phyloP scores from a whole-genome alignment of 1,140 invertebrate species.

The Paralvinella palmiformis region DNA sequence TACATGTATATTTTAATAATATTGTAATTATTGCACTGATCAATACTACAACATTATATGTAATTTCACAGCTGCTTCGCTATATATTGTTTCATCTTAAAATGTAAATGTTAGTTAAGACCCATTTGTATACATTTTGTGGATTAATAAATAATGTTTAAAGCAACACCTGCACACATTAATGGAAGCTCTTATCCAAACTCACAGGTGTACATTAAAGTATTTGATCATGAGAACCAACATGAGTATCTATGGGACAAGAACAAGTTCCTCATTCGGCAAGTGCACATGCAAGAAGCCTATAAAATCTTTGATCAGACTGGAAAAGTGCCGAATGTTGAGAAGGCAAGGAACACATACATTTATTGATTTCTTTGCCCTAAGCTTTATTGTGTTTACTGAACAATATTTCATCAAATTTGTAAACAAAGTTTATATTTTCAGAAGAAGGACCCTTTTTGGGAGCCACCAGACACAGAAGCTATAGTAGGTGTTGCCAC shows the following conservation, averaged over 20 bases:
- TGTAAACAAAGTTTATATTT: not conserved
- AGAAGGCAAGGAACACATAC: not conserved
- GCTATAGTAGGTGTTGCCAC: constrained; percentile 22
- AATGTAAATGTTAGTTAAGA: too few species aligned
- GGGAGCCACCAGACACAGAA: constrained; percentile 27
- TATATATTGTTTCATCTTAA: too few species aligned
- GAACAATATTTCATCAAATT: too few species aligned
- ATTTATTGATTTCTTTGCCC: not conserved
- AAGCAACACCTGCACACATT: not conserved
- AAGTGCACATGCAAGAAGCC: constrained; percentile 58
- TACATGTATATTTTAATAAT: too few species aligned
- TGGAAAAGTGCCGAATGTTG: not conserved
- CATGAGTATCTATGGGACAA: constrained; percentile 56
- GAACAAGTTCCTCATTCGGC: constrained; percentile 53
- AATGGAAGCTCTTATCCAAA: not conserved
- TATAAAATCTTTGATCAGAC: constrained; percentile 54
- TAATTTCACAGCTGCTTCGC: too few species aligned
- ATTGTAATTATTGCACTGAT: too few species aligned
- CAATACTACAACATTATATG: too few species aligned
- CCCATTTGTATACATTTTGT: too few species aligned
- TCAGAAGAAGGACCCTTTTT: constrained; percentile 28
- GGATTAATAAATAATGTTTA: too few species aligned
- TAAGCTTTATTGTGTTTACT: not conserved
- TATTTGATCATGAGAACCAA: constrained; percentile 53
- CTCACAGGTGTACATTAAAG: constrained; percentile 47